phyloP scores from a whole-genome alignment of 2,797 vertebrate species.

The Lagocephalus sceleratus region DNA sequence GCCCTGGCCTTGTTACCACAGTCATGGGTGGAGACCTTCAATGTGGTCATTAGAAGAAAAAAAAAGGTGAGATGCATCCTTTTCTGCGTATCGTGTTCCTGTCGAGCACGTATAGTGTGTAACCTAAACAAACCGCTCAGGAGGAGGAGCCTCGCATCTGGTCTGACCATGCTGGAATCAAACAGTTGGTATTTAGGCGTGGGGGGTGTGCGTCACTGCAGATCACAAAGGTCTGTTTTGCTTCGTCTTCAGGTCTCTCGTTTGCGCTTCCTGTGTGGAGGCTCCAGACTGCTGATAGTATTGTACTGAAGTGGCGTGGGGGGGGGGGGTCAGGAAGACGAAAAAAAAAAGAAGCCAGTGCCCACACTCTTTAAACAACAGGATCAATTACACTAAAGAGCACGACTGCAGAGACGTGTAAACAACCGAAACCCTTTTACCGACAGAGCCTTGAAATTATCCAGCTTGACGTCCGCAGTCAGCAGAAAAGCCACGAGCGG shows the following conservation, averaged over 20 bases:
- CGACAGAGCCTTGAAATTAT: constrained; percentile 10
- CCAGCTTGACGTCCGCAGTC: constrained; percentile 19
- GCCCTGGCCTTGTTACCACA: fast-evolving
- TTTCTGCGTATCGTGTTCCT: neutral
- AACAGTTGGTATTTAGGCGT: no score
- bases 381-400: constrained; percentile 2
- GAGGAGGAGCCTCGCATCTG: neutral
- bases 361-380: constrained; percentile 14
- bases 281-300: constrained; percentile 58
- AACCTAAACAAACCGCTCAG: neutral
- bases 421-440: constrained; percentile 15
- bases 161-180: neutral
- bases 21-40: neutral
- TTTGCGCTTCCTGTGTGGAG: constrained; percentile 60
- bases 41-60: neutral
- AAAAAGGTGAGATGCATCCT: neutral
- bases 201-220: neutral
- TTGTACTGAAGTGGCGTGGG: constrained; percentile 44
- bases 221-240: constrained; percentile 13
- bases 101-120: neutral
- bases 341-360: constrained; percentile 37
- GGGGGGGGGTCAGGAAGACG: constrained; percentile 28
- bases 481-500: constrained; percentile 30
- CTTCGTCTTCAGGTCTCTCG: constrained; percentile 39
- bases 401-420: constrained; percentile 5